These are phyloP conservation scores for Narcine bancroftii DNA, from an alignment of 2,113 vertebrate genomes.

Conservation along the genomic window DNA sequence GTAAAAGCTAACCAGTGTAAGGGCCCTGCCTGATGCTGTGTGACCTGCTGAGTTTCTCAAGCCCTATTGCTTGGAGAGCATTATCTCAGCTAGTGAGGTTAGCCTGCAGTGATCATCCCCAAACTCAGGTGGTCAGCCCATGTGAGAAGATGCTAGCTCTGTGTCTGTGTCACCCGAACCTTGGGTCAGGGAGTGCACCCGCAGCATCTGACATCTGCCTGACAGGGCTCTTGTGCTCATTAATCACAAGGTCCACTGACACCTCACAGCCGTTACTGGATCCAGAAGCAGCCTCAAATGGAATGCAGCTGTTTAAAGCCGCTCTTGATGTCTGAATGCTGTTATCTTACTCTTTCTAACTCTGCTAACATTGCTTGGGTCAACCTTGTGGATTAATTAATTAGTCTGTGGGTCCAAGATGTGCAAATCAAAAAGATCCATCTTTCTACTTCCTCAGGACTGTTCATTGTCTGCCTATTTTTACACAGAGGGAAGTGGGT, in stretches of 20 bases:
- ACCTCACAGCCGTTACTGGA: neutral
- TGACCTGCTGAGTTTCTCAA: too few species aligned
- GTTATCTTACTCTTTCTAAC: neutral
- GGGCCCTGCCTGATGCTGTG: too few species aligned
- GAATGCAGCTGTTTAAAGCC: neutral
- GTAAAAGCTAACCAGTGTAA: too few species aligned
- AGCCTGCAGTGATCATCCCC: neutral
- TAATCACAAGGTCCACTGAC: neutral
- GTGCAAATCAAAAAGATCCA: neutral
- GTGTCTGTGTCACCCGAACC: too few species aligned
- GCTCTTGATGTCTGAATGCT: neutral
- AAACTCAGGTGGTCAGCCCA: neutral
- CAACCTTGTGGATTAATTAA: neutral
- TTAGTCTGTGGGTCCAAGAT: neutral
- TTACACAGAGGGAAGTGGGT: too few species aligned
- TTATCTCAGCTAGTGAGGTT: neutral
- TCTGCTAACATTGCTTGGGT: neutral
- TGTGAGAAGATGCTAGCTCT: too few species aligned
- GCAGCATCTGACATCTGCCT: neutral
- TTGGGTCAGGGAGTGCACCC: too few species aligned
- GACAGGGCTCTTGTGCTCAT: neutral
- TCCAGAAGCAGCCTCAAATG: neutral
- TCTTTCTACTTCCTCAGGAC: too few species aligned
- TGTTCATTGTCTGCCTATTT: too few species aligned
- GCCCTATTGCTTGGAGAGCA: neutral